Evolutionary conservation across 2,888 invertebrate species (phyloP), one percentile per base, ranked within the genome.

Genomic region (Halictus ligatus): DNA sequence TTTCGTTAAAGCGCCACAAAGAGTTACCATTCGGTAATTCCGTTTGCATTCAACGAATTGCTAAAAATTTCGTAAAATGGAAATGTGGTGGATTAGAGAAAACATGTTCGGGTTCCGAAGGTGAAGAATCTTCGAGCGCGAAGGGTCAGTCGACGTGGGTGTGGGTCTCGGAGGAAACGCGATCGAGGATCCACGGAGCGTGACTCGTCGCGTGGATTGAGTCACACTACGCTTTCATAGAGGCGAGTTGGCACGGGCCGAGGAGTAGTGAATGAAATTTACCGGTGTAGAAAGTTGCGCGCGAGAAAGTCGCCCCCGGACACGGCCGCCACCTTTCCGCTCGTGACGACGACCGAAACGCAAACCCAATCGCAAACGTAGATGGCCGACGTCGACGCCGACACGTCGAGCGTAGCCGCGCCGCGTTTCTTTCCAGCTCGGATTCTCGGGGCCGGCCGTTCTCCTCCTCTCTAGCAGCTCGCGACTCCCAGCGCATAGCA

Each of bases 221-320:
- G 88, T 91, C 89, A 87, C 89, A 81, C 87, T 85, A 87, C 86
- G 86, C 88, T 90, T 87, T 89, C 91, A 89, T 89, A 91, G 89
- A 91, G 83, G 81, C 75, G 73, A 48, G 50, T 40, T 35, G 69
- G 69, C 69, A 40, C 60, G 79, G 82, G 74, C 80, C 78, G 80
- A 84, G 78, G 81, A 91, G 81, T 85, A 84, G 89, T 93, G 93
- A 93, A 93, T 93, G 93, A 93, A 93, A 92, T 90, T 88, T 90
- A 87, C 91, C 87, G 89, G 89, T 89, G 91, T 93, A 93, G 93
- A 93, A 93, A 93, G 93, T 93, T 92, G 69, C 83, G 91, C 92
- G 91, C 92, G 93, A 92, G 93, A 93, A 93, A 93, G 93, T 93
- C 85, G 87, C 85, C 69, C 69, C 69, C 79, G 75, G 64, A 64